Base-by-base conservation (phyloP, 2,888 invertebrate species). In the Toxonevra muliebris region DNA sequence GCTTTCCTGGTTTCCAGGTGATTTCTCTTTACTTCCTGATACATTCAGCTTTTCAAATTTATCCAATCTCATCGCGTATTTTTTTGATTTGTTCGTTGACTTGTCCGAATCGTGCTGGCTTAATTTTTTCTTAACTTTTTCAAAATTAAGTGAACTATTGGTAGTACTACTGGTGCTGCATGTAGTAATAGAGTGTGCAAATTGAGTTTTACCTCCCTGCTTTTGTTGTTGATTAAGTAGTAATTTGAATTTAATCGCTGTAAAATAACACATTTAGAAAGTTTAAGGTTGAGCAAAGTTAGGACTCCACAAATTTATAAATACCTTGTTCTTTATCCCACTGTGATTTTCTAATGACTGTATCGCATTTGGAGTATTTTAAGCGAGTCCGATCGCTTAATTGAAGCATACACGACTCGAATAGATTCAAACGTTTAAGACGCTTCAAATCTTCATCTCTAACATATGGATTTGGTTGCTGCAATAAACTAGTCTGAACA, bases 331-430 rank as follows among this genome's bases (percentile, higher is more conserved):
- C 90, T 74, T 88, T 88, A 65, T 89, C 88, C 96, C 96, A 96
- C 73, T 92, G 91, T 72, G 91, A 90, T 80, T 92, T 91, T 73
- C 91, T 92, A 66, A 93, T 83, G 69, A 94, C 88, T 45, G 88
- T 88, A 86, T 97, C 96, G 75, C 89, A 89, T 11, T 91, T 88
- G 69, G 90, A 90, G 75, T 95, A 89, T 67, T 91, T 91, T 80
- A 97, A 91, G 84, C 93, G 92, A 84, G 92, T 93, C 71, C 95
- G 89, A 85, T 97, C 96, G 65, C 95, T 94, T 55, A 97, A 91
- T 87, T 97, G 96, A 75, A 95, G 88, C 74, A 93, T 94, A 82
- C 93, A 93, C 53, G 94, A 92, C 82, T 94, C 93, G 78, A 95
- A 94, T 66, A 94, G 91, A 80, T 95, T 95, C 71, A 97, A 86